Percentiles rank a stretch among this genome's conserved stretches.
Conservation (phyloP, 2,113 vertebrate genomes). For the Naja naja region DNA sequence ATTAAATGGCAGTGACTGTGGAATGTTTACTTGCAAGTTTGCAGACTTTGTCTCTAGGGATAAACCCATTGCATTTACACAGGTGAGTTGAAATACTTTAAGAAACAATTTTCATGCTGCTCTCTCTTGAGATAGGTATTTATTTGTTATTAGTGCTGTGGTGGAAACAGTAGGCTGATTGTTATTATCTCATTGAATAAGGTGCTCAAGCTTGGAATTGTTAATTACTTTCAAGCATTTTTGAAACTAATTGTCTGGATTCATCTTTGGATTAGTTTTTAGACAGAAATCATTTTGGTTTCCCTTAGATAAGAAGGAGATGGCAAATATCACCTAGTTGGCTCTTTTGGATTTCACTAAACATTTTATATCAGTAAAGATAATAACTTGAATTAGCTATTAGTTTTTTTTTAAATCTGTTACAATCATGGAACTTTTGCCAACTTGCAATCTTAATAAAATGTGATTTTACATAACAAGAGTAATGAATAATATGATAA, state of each 20-base stretch:
- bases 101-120: neutral
- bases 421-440: neutral
- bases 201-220: neutral
- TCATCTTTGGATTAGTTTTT: neutral
- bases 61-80: constrained; percentile 81
- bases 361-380: neutral
- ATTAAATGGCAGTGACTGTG: constrained; percentile 87
- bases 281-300: neutral
- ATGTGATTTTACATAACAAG: neutral
- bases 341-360: neutral
- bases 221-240: neutral
- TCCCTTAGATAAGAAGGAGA: neutral
- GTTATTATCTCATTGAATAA: neutral
- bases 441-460: neutral
- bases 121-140: neutral
- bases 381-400: neutral
- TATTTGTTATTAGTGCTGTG: rapidly evolving
- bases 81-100: constrained; percentile 70
- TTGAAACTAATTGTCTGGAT: neutral
- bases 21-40: constrained; percentile 92
- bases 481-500: neutral
- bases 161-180: neutral
- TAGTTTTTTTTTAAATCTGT: neutral
- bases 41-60: constrained; percentile 85
- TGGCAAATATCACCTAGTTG: neutral